A percentile compares a stretch with the other conserved stretches of the same genome.
Conservation (phyloP, 53 echinoderm and acorn worm species). For the Antedon mediterranea region DNA sequence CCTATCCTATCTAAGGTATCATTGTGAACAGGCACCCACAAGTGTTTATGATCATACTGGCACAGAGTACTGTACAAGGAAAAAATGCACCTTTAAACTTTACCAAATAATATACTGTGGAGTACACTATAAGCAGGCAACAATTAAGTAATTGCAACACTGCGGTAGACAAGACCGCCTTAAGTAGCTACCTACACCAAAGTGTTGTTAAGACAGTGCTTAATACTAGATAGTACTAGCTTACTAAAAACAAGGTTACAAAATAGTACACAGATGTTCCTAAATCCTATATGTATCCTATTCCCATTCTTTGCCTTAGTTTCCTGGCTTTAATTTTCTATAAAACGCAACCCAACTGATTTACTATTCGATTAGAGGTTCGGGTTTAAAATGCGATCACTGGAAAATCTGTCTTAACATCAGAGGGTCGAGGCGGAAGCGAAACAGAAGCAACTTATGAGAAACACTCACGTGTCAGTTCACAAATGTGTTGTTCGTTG, state of each 20-base stretch:
- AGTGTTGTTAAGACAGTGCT: neutral
- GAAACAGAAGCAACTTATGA: neutral
- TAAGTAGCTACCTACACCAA: neutral
- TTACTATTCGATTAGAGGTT: neutral
- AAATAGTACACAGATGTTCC: neutral
- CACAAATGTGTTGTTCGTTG: too few relatives aligned
- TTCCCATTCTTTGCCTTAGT: neutral
- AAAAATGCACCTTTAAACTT: too few relatives aligned
- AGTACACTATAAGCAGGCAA: too few relatives aligned
- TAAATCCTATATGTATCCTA: neutral
- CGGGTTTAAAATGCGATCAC: neutral
- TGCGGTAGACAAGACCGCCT: neutral
- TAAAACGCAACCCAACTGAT: neutral
- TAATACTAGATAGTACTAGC: neutral
- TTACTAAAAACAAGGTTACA: neutral
- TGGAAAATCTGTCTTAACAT: neutral
- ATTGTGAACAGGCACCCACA: too few relatives aligned
- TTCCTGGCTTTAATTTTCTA: neutral
- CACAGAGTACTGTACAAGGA: too few relatives aligned
- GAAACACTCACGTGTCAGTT: too few relatives aligned
- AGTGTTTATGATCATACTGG: too few relatives aligned
- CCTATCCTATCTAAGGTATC: too few relatives aligned
- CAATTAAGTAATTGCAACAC: too few relatives aligned
- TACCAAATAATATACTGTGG: too few relatives aligned
- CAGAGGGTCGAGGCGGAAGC: neutral